These are phyloP conservation scores for Falco rusticolus DNA, from an alignment of 2,797 vertebrate species.

Conservation along the genomic window DNA sequence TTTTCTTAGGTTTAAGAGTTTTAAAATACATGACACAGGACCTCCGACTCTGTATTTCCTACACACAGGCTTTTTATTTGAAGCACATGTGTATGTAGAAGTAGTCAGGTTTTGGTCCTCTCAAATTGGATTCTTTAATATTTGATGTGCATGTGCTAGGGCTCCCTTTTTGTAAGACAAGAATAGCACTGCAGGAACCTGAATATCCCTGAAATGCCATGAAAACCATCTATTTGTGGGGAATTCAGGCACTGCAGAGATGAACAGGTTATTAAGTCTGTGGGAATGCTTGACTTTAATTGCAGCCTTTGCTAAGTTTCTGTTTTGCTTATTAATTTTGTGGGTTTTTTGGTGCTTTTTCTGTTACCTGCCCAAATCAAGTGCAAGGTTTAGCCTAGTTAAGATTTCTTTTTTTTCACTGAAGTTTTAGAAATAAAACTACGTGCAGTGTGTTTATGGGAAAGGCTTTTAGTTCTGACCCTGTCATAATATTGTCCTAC, in stretches of 20 bases:
- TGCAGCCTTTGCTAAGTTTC: background rate
- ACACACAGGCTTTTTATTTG: background rate
- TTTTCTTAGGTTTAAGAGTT: background rate
- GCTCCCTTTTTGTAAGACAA: background rate
- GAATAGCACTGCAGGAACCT: background rate
- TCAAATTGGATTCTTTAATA: background rate
- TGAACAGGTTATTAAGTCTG: background rate
- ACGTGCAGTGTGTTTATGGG: fast-evolving
- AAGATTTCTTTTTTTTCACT: background rate
- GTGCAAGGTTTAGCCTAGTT: background rate
- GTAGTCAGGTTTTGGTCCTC: background rate
- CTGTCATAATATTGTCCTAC: fast-evolving
- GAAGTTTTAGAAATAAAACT: background rate
- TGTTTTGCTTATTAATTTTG: background rate
- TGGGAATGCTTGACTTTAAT: background rate
- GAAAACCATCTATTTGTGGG: background rate
- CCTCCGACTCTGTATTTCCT: fast-evolving
- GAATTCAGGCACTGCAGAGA: background rate
- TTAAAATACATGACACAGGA: fast-evolving
- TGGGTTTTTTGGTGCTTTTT: background rate
- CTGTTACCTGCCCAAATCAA: background rate
- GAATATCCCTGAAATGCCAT: background rate
- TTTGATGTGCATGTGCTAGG: fast-evolving
- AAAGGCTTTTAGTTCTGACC: background rate
- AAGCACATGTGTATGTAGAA: fast-evolving